Conservation (phyloP, 2,113 vertebrate genomes). For the Xiphophorus maculatus region DNA sequence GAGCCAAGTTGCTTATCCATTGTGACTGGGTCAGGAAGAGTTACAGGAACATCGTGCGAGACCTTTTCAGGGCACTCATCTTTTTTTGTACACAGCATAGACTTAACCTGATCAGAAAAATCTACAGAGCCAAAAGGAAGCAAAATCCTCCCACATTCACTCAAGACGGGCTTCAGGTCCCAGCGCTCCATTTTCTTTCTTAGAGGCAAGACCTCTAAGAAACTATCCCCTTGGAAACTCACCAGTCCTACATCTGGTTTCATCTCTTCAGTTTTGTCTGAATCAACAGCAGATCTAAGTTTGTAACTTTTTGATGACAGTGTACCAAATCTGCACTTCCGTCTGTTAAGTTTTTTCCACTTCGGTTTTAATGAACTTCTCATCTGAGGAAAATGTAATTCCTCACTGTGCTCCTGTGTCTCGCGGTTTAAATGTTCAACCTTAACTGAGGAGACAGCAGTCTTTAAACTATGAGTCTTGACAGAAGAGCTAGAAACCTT, state of each 20-base stretch:
- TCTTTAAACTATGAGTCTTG: conserved; percentile 16
- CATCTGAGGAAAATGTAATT: neutral
- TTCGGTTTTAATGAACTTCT: conserved; percentile 10
- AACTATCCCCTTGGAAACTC: neutral
- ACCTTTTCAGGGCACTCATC: conserved; percentile 20
- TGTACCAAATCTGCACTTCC: conserved; percentile 49
- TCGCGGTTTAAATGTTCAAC: neutral
- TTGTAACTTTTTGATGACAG: conserved; percentile 34
- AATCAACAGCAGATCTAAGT: conserved; percentile 14
- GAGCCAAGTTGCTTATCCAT: conserved; percentile 4
- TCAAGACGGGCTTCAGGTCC: conserved; percentile 76
- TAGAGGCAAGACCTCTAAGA: conserved; percentile 22
- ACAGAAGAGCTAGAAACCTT: conserved; percentile 11
- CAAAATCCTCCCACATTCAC: conserved; percentile 78
- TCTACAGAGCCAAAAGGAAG: conserved; percentile 75
- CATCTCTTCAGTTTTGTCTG: neutral
- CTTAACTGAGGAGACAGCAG: conserved; percentile 15
- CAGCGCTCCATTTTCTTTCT: conserved; percentile 74
- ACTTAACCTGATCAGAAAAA: conserved; percentile 37
- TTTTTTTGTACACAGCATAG: conserved; percentile 11
- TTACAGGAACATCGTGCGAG: conserved; percentile 9
- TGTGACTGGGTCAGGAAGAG: neutral
- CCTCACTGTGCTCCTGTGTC: conserved; percentile 1
- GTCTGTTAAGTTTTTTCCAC: conserved; percentile 52
- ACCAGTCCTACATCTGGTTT: neutral